phyloP scores from a whole-genome alignment of 1,140 invertebrate species.

The Procambarus virginalis region DNA sequence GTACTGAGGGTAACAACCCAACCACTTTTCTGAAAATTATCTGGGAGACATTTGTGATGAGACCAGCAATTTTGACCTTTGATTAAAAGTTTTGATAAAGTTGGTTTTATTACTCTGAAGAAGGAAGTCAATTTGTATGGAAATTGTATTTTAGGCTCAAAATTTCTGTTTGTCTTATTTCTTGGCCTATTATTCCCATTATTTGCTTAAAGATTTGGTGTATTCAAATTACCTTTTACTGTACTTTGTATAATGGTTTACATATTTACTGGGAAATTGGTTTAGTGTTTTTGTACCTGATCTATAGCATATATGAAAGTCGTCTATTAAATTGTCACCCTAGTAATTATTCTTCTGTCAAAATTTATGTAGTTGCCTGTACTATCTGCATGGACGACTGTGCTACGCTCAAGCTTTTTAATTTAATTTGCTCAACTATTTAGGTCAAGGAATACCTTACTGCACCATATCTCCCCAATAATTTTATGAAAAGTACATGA shows the following conservation, averaged over 20 bases:
- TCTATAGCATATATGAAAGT: background rate
- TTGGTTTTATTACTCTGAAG: constrained; percentile 1
- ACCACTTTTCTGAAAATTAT: constrained; percentile 67
- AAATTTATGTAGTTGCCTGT: constrained; percentile 1
- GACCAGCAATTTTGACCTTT: constrained; percentile 24
- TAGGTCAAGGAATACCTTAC: constrained; percentile 64
- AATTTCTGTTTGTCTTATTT: constrained; percentile 42
- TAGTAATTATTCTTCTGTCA: background rate
- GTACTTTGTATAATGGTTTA: background rate
- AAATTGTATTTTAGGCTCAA: constrained; percentile 25
- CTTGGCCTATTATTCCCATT: constrained; percentile 59
- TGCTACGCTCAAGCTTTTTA: constrained; percentile 47
- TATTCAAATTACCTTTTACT: constrained; percentile 8
- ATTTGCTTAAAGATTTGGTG: constrained; percentile 20
- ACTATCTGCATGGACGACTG: constrained; percentile 37
- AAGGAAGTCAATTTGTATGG: background rate
- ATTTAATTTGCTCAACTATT: constrained; percentile 45
- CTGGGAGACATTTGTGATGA: constrained; percentile 48
- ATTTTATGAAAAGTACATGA: constrained; percentile 62
- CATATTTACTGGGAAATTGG: constrained; percentile 13
- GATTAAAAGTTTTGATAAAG: constrained; percentile 15
- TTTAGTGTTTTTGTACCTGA: constrained; percentile 1
- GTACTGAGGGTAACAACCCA: constrained; percentile 53
- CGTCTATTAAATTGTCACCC: constrained; percentile 20
- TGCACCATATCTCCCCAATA: constrained; percentile 64